phyloP scores from a whole-genome alignment of 2,797 vertebrate genomes.

The Hemitrygon akajei region DNA sequence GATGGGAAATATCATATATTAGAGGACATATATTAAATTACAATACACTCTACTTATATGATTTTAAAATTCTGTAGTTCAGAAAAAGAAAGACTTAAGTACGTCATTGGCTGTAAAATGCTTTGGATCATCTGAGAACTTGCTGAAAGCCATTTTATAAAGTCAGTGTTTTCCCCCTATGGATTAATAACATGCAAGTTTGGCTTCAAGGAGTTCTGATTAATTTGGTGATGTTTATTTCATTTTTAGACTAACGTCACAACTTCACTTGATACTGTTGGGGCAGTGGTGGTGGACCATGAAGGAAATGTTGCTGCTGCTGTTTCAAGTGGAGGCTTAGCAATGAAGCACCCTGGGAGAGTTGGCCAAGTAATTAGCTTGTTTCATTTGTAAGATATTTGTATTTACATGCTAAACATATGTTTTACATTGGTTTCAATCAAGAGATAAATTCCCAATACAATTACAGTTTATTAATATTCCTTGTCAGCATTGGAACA shows the following conservation, averaged over 20 bases:
- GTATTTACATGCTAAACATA: neutral
- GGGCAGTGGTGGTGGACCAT: constrained; percentile 89
- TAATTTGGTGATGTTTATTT: constrained; percentile 43
- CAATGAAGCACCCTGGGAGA: constrained; percentile 94
- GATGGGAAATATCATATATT: neutral
- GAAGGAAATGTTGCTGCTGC: constrained; percentile 97
- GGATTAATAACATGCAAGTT: constrained; percentile 8
- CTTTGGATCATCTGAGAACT: neutral
- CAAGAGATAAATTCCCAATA: constrained; percentile 9
- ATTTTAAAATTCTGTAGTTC: neutral
- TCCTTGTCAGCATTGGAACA: constrained; percentile 15
- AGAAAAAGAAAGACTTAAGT: neutral
- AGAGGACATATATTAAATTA: neutral
- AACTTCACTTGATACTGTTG: constrained; percentile 86
- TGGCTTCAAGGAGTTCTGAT: constrained; percentile 27
- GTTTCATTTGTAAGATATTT: neutral
- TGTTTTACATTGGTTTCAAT: neutral
- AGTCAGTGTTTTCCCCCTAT: neutral
- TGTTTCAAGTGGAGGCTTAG: constrained; percentile 94
- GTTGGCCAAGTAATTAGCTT: constrained; percentile 77
- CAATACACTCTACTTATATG: neutral
- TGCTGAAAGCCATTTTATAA: neutral
- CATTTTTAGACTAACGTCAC: constrained; percentile 68
- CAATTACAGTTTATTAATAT: neutral
- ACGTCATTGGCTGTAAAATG: neutral